A percentile compares a stretch with the other conserved stretches of the same genome.
phyloP scores from a whole-genome alignment of 2,113 vertebrate genomes.

The Pedetes capensis region DNA sequence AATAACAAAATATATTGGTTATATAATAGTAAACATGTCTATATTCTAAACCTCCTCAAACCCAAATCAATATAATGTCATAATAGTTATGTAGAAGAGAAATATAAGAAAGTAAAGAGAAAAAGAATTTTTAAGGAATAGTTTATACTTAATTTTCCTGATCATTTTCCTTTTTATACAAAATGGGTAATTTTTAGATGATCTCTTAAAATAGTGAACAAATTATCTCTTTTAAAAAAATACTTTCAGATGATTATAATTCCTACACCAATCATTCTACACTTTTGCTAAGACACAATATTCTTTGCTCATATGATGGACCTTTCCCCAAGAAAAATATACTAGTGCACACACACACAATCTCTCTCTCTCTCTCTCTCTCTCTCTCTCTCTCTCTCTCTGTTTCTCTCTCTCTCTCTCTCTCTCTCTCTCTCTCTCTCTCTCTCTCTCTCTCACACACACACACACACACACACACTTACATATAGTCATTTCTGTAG shows the following conservation, averaged over 20 bases:
- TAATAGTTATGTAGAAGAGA: not conserved
- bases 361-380: no score
- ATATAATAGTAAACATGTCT: not conserved
- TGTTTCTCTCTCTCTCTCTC: no score
- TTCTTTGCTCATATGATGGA: not conserved
- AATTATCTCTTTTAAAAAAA: not conserved
- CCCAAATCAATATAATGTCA: not conserved
- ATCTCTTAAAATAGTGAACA: not conserved
- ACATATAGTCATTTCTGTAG: not conserved
- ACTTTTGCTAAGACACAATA: not conserved
- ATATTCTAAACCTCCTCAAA: not conserved
- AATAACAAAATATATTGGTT: not conserved
- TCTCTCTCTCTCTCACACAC: no score
- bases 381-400: no score
- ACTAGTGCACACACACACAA: not conserved
- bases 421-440: no score
- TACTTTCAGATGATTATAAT: not conserved
- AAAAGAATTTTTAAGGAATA: not conserved
- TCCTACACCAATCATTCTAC: not conserved
- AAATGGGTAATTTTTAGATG: slow-evolving; percentile 2
- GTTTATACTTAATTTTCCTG: not conserved
- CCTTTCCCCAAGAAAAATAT: not conserved
- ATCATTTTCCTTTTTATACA: not conserved
- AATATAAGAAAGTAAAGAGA: not conserved
- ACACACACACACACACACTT: not conserved